Evolutionary conservation across 2,888 invertebrate species (phyloP), one percentile per base, ranked within the genome.

Genomic region (Agrochola circellaris): DNA sequence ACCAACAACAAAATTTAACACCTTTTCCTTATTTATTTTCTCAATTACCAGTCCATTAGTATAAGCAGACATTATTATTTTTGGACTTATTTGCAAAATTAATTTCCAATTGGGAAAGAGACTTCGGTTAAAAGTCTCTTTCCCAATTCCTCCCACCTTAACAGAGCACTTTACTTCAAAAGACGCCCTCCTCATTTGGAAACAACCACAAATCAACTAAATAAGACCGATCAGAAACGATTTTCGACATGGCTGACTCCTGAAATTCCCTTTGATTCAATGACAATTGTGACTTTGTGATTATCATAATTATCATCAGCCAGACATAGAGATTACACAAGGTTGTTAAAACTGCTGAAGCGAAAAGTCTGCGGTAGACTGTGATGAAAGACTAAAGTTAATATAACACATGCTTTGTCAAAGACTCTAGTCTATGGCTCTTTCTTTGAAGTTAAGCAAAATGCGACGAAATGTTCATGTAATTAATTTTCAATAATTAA

Each of bases 141-240:
- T 17, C 26, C 66, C 8, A 64, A 73, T 75, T 64, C 9, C 58
- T 54, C 74, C 51, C 23, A 30, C 30, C 48, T 71, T 81, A 75
- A 79, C 66, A 11, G 72, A 81, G 79, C 77, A 48, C 38, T 79
- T 79, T 42, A 62, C 51, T 80, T 54, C 64, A 61, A 81, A 78
- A 79, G 69, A 66, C 79, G 72, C 64, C 75, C 75, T 61, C 77
- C 72, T 61, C 45, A 79, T 84, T 87, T 77, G n/a, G 72, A 71
- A 75, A 78, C 78, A 78, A 75, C 86, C 87, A 73, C 87, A 85
- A 90, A 90, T 87, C 87, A 89, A 73, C 86, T 79, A 84, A 88
- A 87, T 83, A 87, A 88, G 81, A 75, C 81, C 73, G 84, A 89
- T 91, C 88, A 83, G 75, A 82, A 83, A 86, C 83, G 84, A 88